Evolutionary conservation across 2,797 vertebrate species (phyloP).

Genomic region (Thaleichthys pacificus): DNA sequence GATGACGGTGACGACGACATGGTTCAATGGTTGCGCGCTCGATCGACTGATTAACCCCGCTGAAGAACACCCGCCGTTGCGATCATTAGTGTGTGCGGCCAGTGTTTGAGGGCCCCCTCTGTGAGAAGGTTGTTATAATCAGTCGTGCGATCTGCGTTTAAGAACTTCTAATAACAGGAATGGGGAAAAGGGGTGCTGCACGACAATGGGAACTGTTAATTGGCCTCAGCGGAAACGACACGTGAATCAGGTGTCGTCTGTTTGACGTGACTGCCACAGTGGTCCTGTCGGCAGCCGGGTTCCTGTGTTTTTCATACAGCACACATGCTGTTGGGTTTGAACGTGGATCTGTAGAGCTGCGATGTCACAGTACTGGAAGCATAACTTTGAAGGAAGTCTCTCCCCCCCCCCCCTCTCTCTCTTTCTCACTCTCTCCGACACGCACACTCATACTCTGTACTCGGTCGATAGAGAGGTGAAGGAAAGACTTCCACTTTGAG

Average conservation of each 20-base stretch:
- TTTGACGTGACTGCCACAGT: constrained; percentile 40
- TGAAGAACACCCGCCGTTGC: too few relatives aligned
- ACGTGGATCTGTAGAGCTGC: neutral
- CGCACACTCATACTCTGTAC: neutral
- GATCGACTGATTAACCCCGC: too few relatives aligned
- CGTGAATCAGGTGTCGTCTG: constrained; percentile 34
- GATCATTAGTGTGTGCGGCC: too few relatives aligned
- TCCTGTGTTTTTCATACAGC: constrained; percentile 22
- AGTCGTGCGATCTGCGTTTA: too few relatives aligned
- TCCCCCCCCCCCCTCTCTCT: too few relatives aligned
- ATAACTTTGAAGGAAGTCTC: too few relatives aligned
- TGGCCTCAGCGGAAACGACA: constrained; percentile 63
- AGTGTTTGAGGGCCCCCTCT: too few relatives aligned
- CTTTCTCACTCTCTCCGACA: neutral
- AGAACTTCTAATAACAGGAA: constrained; percentile 1
- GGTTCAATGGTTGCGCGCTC: too few relatives aligned
- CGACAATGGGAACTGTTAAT: constrained; percentile 60
- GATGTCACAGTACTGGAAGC: too few relatives aligned
- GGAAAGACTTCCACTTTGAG: constrained; percentile 1
- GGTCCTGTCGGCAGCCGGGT: neutral
- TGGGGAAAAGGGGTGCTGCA: constrained; percentile 43
- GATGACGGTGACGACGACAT: too few relatives aligned
- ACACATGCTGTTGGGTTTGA: neutral
- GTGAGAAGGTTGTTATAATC: too few relatives aligned
- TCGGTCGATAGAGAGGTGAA: neutral